phyloP scores from a whole-genome alignment of 2,888 invertebrate genomes.

The Drosophila percnosoma region DNA sequence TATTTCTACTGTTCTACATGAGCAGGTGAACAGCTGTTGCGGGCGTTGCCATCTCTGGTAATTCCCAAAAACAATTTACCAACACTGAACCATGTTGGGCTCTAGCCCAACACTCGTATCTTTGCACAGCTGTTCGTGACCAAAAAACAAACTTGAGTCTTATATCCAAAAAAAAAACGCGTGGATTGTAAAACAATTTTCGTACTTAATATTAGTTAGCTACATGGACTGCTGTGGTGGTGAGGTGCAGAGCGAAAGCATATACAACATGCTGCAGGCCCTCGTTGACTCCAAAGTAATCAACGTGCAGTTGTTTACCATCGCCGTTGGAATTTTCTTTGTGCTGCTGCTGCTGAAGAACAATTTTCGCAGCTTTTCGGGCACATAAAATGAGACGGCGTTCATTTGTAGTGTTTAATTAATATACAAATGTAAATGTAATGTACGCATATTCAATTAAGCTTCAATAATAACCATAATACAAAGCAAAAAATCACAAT shows the following conservation, averaged over 20 bases:
- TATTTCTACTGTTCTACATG: neutral
- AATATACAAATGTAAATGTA: slow-evolving; percentile 56
- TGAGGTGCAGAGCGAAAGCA: slow-evolving; percentile 79
- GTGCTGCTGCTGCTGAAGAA: slow-evolving; percentile 82
- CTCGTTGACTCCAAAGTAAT: slow-evolving; percentile 83
- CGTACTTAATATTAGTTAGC: slow-evolving; percentile 38
- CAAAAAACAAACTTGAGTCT: slow-evolving; percentile 37
- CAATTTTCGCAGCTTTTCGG: slow-evolving; percentile 82
- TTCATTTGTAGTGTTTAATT: slow-evolving; percentile 52
- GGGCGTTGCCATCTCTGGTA: slow-evolving; percentile 33
- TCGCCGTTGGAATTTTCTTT: slow-evolving; percentile 83
- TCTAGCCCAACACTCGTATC: slow-evolving; percentile 24
- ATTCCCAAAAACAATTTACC: neutral
- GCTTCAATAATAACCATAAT: slow-evolving; percentile 59
- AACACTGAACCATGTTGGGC: slow-evolving; percentile 26
- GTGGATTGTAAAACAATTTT: slow-evolving; percentile 34
- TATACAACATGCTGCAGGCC: slow-evolving; percentile 82
- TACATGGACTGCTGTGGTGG: slow-evolving; percentile 82
- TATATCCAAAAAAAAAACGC: slow-evolving; percentile 32
- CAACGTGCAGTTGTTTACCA: slow-evolving; percentile 82
- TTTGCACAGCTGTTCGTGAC: slow-evolving; percentile 41
- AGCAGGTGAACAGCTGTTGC: slow-evolving; percentile 24
- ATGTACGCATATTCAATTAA: slow-evolving; percentile 68
- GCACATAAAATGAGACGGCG: slow-evolving; percentile 62
- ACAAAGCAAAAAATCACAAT: slow-evolving; percentile 22